Evolutionary conservation across 2,113 vertebrate genomes (phyloP).

Genomic region (Pica pica): DNA sequence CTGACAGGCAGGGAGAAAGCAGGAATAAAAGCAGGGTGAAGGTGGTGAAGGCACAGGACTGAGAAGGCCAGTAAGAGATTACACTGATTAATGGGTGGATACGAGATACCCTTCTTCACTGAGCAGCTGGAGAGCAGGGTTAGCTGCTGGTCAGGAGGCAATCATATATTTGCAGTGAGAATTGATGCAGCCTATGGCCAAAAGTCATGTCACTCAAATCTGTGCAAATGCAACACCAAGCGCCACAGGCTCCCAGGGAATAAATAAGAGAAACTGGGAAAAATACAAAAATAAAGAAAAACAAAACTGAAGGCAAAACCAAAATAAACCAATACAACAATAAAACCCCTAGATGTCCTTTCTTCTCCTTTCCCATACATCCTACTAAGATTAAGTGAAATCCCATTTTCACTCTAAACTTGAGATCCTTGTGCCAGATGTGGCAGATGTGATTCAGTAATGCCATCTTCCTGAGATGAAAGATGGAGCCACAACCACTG

Average conservation of each 20-base stretch:
- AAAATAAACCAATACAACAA: background rate
- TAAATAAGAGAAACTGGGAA: background rate
- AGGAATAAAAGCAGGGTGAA: background rate
- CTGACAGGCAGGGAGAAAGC: background rate
- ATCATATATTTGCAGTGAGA: background rate
- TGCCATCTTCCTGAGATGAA: background rate
- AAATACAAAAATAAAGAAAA: background rate
- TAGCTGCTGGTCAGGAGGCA: background rate
- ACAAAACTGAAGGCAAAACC: background rate
- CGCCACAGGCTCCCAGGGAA: background rate
- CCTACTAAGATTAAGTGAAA: background rate
- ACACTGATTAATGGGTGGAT: background rate
- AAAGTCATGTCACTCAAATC: background rate
- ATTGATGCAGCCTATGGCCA: background rate
- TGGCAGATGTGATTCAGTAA: background rate
- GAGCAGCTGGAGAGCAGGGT: background rate
- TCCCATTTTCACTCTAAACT: background rate
- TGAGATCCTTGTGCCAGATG: background rate
- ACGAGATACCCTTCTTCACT: background rate
- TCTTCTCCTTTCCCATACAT: background rate
- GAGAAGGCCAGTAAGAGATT: background rate
- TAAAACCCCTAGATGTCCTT: background rate
- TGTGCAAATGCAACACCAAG: background rate
- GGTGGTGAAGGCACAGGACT: background rate
- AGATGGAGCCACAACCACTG: background rate